Evolutionary conservation across 2,113 vertebrate species (phyloP).

Genomic region (Enhydra lutris): DNA sequence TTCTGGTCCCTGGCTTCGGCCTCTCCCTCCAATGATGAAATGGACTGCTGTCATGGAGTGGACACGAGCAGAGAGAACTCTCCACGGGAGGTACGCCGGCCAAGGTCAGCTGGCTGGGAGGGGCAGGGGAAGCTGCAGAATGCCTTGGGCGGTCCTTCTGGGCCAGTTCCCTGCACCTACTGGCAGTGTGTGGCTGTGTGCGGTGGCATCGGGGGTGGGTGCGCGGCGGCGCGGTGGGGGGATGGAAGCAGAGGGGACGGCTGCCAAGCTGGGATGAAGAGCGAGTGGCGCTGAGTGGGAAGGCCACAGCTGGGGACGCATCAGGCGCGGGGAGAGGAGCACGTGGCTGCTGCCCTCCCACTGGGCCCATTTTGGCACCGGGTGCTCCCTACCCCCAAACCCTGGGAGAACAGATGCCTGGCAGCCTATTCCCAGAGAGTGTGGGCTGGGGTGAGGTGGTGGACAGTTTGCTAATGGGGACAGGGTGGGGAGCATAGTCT

Average conservation of each 20-base stretch:
- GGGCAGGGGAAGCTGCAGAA: neutral
- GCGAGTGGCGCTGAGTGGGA: conserved; percentile 47
- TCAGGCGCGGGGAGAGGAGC: conserved; percentile 1
- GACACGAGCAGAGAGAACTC: neutral
- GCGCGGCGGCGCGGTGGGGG: neutral
- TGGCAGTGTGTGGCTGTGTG: neutral
- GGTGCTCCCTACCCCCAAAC: conserved; percentile 37
- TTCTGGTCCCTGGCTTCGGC: neutral
- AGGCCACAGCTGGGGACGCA: conserved; percentile 64
- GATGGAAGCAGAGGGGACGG: neutral
- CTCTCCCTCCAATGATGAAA: neutral
- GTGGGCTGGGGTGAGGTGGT: conserved; percentile 22
- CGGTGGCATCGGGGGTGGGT: neutral
- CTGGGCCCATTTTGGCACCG: conserved; percentile 56
- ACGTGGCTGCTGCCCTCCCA: conserved; percentile 54
- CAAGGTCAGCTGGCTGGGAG: neutral
- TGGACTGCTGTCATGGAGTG: neutral
- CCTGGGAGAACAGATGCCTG: conserved; percentile 53
- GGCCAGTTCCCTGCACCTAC: neutral
- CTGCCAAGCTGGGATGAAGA: conserved; percentile 28
- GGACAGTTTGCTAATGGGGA: conserved; percentile 30
- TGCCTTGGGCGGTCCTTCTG: accelerated
- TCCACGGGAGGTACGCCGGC: neutral
- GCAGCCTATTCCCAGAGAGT: conserved; percentile 53
- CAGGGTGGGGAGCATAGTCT: neutral